Evolutionary conservation across 2,888 invertebrate species (phyloP).

Genomic region (Nyleta sp.): DNA sequence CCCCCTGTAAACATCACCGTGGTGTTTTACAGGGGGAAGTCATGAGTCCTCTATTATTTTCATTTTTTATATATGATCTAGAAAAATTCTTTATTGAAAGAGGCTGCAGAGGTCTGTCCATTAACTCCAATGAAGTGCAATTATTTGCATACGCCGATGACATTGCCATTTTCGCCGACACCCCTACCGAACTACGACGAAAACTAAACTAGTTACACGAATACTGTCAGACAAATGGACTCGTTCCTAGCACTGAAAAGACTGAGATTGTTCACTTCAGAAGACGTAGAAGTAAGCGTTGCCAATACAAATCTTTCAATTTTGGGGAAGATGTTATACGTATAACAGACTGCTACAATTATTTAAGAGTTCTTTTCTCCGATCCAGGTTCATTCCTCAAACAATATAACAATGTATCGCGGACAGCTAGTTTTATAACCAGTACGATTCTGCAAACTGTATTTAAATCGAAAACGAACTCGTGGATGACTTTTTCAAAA

Average conservation of each 20-base stretch:
- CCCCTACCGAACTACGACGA: background rate
- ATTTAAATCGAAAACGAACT: background rate
- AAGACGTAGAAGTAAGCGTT: background rate
- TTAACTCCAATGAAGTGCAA: background rate
- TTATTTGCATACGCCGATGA: background rate
- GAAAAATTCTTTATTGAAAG: background rate
- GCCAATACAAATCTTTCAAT: background rate
- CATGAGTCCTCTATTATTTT: background rate
- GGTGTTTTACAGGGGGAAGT: slow-evolving; percentile 1
- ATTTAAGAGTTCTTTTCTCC: background rate
- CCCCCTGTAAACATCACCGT: background rate
- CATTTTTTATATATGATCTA: background rate
- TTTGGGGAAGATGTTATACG: background rate
- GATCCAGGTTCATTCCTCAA: background rate
- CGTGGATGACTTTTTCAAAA: background rate
- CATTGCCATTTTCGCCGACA: background rate
- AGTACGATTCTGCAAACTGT: background rate
- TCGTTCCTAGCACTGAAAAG: too few species aligned
- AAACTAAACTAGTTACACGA: background rate
- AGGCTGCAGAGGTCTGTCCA: slow-evolving; percentile 2
- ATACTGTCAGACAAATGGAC: too few species aligned
- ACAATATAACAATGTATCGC: background rate
- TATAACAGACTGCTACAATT: background rate
- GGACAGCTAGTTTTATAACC: too few species aligned
- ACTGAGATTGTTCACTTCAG: too few species aligned